Conservation (phyloP, 2,888 invertebrate species). For the Baronia brevicornis region DNA sequence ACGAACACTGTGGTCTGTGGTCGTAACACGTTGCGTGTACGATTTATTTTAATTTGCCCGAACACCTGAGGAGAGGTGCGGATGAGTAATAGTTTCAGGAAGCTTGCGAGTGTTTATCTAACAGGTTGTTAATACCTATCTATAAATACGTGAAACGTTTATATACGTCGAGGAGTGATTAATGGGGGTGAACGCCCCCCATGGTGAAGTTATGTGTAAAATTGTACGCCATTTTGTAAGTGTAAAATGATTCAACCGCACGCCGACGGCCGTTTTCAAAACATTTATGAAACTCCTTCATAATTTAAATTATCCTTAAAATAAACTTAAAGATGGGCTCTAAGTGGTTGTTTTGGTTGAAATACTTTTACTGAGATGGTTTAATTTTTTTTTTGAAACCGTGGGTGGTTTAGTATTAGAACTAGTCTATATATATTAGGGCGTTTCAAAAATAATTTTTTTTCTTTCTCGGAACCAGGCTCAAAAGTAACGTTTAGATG, state of each 20-base stretch:
- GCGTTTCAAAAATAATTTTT: too few species aligned
- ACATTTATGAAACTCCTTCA: too few species aligned
- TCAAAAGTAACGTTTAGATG: too few species aligned
- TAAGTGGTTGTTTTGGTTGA: too few species aligned
- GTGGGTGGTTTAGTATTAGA: too few species aligned
- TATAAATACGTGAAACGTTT: slow-evolving; percentile 21
- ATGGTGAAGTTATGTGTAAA: slow-evolving; percentile 6
- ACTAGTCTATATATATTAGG: too few species aligned
- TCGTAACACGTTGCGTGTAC: slow-evolving; percentile 6
- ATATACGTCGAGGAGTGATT: slow-evolving; percentile 19
- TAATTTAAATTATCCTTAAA: too few species aligned
- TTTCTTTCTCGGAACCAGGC: too few species aligned
- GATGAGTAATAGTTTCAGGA: slow-evolving; percentile 19
- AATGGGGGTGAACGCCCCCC: slow-evolving; percentile 17
- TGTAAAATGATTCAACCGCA: slow-evolving; percentile 4
- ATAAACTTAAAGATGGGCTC: too few species aligned
- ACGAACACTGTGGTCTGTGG: slow-evolving; percentile 8
- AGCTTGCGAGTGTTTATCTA: slow-evolving; percentile 20
- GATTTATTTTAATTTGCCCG: slow-evolving; percentile 13
- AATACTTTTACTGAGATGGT: too few species aligned
- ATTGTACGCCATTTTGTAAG: slow-evolving; percentile 12
- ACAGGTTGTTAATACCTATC: slow-evolving; percentile 21
- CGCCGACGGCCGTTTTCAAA: too few species aligned
- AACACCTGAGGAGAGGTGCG: slow-evolving; percentile 16
- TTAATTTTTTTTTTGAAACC: too few species aligned